Evolutionary conservation across 2,797 vertebrate genomes (phyloP).

Genomic region (Delichon dasypus): DNA sequence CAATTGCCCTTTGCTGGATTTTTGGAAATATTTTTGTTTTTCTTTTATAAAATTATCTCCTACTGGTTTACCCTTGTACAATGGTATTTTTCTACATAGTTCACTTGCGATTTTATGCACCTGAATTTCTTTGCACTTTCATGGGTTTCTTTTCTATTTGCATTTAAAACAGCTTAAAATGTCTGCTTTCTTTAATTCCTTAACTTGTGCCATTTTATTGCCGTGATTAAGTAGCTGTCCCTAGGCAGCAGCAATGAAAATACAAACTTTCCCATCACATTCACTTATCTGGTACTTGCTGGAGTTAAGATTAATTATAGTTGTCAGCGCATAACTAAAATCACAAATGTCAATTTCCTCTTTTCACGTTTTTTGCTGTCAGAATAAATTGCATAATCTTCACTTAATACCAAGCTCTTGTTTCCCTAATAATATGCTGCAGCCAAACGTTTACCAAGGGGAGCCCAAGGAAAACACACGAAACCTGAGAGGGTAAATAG

Average conservation of each 20-base stretch:
- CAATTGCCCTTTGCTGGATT: neutral
- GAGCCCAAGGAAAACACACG: conserved; percentile 36
- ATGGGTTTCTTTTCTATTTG: neutral
- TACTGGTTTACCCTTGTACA: neutral
- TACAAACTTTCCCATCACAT: conserved; percentile 8
- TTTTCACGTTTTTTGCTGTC: conserved; percentile 68
- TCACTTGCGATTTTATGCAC: neutral
- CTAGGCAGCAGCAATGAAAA: conserved; percentile 34
- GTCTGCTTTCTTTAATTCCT: neutral
- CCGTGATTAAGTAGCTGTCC: conserved; percentile 41
- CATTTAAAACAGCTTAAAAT: neutral
- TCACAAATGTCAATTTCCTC: conserved; percentile 75
- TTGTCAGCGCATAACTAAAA: conserved; percentile 73
- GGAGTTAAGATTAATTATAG: conserved; percentile 68
- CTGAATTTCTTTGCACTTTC: neutral
- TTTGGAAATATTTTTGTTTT: neutral
- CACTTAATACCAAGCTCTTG: conserved; percentile 65
- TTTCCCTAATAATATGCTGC: conserved; percentile 63
- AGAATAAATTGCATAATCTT: conserved; percentile 73
- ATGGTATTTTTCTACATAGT: neutral
- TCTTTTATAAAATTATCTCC: neutral
- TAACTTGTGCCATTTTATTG: conserved; percentile 7
- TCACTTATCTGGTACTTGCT: conserved; percentile 42
- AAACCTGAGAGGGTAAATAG: conserved; percentile 36
- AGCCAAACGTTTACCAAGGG: conserved; percentile 49